These are phyloP conservation scores for Zaprionus ornatus DNA, from an alignment of 1,140 invertebrate genomes.

Conservation along the genomic window DNA sequence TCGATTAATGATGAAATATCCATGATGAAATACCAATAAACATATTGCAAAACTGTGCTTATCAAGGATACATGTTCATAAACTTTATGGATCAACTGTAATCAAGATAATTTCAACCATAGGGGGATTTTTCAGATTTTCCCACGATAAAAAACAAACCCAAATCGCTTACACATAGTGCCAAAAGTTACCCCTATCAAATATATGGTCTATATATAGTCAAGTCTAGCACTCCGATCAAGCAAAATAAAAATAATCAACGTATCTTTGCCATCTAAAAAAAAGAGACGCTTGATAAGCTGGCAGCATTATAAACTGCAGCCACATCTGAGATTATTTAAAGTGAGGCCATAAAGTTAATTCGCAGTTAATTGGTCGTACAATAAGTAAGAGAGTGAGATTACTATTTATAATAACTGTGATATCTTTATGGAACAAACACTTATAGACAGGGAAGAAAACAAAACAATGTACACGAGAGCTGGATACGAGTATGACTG, in stretches of 20 bases:
- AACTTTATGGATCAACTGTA: neutral
- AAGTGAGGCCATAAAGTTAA: constrained; percentile 13
- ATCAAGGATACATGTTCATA: neutral
- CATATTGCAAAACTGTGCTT: neutral
- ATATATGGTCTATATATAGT: neutral
- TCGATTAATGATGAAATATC: neutral
- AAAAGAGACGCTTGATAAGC: neutral
- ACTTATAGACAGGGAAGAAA: neutral
- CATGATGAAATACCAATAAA: neutral
- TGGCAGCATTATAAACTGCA: neutral
- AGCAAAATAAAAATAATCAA: neutral
- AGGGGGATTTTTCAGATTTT: constrained; percentile 1
- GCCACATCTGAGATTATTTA: constrained; percentile 11
- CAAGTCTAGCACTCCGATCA: neutral
- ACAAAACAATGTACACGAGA: neutral
- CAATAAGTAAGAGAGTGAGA: constrained; percentile 5
- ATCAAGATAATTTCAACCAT: constrained; percentile 16
- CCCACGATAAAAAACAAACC: neutral
- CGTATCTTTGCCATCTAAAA: constrained; percentile 7
- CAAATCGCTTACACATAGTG: neutral
- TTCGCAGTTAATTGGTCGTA: constrained; percentile 21
- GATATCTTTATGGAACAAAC: constrained; percentile 33
- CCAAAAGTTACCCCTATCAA: neutral
- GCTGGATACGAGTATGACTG: neutral
- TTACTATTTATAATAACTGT: constrained; percentile 19